Conservation (phyloP, 2,888 invertebrate genomes). For the Cantharis rustica region DNA sequence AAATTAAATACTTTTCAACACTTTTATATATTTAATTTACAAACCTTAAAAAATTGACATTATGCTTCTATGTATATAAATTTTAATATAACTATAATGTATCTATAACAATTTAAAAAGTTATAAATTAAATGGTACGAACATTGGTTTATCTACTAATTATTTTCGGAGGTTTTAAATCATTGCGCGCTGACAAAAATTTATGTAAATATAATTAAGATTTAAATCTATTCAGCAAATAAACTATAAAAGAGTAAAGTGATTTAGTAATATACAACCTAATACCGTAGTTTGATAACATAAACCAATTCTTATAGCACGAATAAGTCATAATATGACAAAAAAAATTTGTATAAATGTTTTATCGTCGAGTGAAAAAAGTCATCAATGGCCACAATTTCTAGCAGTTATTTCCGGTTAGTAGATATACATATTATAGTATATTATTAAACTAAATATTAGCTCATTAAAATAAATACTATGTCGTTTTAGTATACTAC, state of each 20-base stretch:
- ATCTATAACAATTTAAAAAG: too few relatives aligned
- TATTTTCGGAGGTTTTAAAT: background rate
- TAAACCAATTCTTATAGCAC: background rate
- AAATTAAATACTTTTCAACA: background rate
- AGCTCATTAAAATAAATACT: too few relatives aligned
- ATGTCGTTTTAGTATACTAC: too few relatives aligned
- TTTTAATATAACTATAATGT: too few relatives aligned
- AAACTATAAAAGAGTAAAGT: background rate
- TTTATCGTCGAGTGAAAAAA: constrained; percentile 4
- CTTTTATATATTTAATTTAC: background rate
- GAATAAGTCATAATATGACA: background rate
- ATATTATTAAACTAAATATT: background rate
- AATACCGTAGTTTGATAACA: background rate
- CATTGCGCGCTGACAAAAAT: background rate
- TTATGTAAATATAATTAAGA: background rate
- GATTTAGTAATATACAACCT: background rate
- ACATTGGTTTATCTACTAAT: background rate
- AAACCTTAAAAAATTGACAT: background rate
- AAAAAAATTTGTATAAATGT: background rate
- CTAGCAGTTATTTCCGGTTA: constrained; percentile 17
- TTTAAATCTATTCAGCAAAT: background rate
- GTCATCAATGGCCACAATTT: constrained; percentile 26
- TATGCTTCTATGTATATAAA: background rate
- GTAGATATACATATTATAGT: too few relatives aligned
- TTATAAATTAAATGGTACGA: background rate